Percentiles rank a stretch among this genome's conserved stretches.
Conservation (phyloP, 2,888 invertebrate species). For the Dioctria linearis region DNA sequence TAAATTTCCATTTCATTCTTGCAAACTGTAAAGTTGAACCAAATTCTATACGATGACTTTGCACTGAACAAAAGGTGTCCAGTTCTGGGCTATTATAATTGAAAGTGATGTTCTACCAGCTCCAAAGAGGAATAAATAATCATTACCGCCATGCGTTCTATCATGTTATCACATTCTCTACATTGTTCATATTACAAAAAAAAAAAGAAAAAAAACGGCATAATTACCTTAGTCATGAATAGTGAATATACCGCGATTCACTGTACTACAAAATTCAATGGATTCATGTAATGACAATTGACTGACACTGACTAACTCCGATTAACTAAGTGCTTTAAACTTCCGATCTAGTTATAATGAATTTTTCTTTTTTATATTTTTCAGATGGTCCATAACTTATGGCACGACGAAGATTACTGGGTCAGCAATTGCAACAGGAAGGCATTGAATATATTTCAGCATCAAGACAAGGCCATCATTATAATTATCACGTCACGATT, state of each 20-base stretch:
- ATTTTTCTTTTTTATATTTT: constrained; percentile 19
- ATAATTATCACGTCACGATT: constrained; percentile 24
- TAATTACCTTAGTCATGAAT: constrained; percentile 2
- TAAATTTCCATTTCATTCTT: constrained; percentile 34
- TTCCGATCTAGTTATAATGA: background rate
- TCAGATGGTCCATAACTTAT: constrained; percentile 37
- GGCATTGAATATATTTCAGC: background rate
- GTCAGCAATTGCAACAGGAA: constrained; percentile 34
- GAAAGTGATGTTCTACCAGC: constrained; percentile 12
- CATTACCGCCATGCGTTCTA: background rate
- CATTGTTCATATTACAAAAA: constrained; percentile 19
- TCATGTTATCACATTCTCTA: constrained; percentile 31
- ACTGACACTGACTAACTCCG: background rate
- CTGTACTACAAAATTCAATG: background rate
- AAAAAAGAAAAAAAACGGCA: background rate
- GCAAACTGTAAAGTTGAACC: constrained; percentile 12
- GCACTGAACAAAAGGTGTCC: background rate
- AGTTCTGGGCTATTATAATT: background rate
- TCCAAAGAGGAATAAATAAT: constrained; percentile 22
- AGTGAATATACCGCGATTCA: background rate
- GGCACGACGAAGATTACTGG: constrained; percentile 25
- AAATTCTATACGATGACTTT: constrained; percentile 8
- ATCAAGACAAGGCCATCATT: constrained; percentile 23
- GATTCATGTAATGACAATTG: background rate
- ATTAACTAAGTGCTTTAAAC: background rate